phyloP scores from a whole-genome alignment of 2,797 vertebrate genomes.

The Toxotes lorentzi region DNA sequence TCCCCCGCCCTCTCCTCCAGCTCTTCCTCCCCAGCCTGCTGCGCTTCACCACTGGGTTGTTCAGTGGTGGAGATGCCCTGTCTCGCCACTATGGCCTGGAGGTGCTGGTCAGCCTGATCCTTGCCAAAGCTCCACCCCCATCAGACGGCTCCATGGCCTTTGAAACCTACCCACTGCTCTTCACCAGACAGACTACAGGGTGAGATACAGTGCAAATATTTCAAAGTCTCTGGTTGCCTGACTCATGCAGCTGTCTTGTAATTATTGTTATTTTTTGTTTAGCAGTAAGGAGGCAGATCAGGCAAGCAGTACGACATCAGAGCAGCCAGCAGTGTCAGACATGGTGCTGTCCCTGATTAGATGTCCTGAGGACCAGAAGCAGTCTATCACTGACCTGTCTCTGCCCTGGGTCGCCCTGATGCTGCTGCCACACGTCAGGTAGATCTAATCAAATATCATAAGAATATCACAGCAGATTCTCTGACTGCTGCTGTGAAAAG shows the following conservation, averaged over 20 bases:
- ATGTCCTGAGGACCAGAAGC: slow-evolving; percentile 72
- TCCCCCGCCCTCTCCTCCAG: slow-evolving; percentile 73
- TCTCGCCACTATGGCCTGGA: slow-evolving; percentile 84
- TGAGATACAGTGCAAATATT: slow-evolving; percentile 70
- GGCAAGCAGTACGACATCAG: slow-evolving; percentile 1
- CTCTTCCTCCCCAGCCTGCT: slow-evolving; percentile 92
- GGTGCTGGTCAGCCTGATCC: slow-evolving; percentile 90
- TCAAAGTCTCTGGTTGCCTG: too few relatives aligned
- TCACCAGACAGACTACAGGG: slow-evolving; percentile 84
- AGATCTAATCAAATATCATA: slow-evolving; percentile 17
- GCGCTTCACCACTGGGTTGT: slow-evolving; percentile 85
- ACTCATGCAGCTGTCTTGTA: neutral
- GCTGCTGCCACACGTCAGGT: slow-evolving; percentile 95
- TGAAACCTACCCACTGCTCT: slow-evolving; percentile 95
- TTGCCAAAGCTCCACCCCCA: slow-evolving; percentile 94
- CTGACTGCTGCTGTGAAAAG: neutral
- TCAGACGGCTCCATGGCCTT: slow-evolving; percentile 94
- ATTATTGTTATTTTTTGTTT: neutral
- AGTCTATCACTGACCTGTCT: slow-evolving; percentile 84
- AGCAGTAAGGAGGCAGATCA: slow-evolving; percentile 29
- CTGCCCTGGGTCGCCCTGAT: slow-evolving; percentile 92
- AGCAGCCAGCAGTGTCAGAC: slow-evolving; percentile 82
- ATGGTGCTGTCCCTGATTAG: slow-evolving; percentile 88
- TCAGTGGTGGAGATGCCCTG: slow-evolving; percentile 76
- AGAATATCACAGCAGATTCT: neutral